Evolutionary conservation across 1,140 invertebrate genomes (phyloP).

Genomic region (Oscheius sp.): DNA sequence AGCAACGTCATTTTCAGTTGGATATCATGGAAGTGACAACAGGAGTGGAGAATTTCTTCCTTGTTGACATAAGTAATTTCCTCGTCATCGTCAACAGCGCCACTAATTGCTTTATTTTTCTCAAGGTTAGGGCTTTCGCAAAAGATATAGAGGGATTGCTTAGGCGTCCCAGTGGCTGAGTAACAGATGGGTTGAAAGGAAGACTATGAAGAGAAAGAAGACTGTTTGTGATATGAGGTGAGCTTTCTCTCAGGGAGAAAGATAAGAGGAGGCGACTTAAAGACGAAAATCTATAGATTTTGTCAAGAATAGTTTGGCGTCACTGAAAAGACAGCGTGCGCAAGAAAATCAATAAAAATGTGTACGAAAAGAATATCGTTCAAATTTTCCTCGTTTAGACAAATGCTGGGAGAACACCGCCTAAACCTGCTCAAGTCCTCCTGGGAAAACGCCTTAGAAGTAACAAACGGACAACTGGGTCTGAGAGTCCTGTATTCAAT

Average conservation of each 20-base stretch:
- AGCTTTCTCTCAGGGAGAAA: background rate
- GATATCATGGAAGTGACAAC: conserved; percentile 50
- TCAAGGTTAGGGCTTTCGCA: conserved; percentile 25
- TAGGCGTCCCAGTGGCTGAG: conserved; percentile 30
- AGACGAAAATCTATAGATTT: background rate
- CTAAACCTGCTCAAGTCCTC: conserved; percentile 15
- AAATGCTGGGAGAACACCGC: conserved; percentile 20
- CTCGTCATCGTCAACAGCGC: conserved; percentile 49
- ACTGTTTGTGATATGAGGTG: conserved; percentile 34
- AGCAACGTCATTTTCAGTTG: conserved; percentile 29
- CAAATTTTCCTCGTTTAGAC: conserved; percentile 15
- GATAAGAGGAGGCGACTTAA: background rate
- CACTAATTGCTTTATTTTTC: conserved; percentile 55
- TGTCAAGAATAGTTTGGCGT: background rate
- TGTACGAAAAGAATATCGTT: too few relatives aligned
- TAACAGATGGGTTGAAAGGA: conserved; percentile 6
- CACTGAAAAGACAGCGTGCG: too few relatives aligned
- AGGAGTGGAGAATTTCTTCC: conserved; percentile 36
- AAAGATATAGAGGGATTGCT: background rate
- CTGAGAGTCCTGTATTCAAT: conserved; percentile 27
- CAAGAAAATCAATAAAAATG: too few relatives aligned
- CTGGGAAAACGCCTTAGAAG: conserved; percentile 22
- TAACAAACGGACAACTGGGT: conserved; percentile 37
- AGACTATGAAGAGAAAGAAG: conserved; percentile 37
- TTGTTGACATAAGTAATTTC: conserved; percentile 47